Percentiles rank a stretch among this genome's conserved stretches.
Evolutionary conservation across 2,797 vertebrate genomes (phyloP).

Genomic region (Lindbergichthys nudifrons): DNA sequence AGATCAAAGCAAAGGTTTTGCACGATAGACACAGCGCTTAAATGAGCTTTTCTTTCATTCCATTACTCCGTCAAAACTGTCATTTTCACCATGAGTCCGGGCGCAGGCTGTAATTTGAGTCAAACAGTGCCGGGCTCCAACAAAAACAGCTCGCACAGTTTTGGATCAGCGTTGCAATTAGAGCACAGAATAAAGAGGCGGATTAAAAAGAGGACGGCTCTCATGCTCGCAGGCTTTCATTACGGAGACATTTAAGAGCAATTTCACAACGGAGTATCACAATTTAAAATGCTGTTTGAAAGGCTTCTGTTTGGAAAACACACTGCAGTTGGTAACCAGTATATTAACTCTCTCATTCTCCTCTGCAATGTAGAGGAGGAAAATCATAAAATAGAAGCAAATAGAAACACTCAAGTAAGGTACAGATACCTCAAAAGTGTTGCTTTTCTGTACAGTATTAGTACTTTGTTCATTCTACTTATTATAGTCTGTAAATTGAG

Average conservation of each 20-base stretch:
- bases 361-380: too few species aligned
- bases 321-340: neutral
- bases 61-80: conserved; percentile 36
- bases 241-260: neutral
- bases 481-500: neutral
- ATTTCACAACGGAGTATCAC: neutral
- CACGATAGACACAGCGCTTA: conserved; percentile 4
- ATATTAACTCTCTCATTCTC: neutral
- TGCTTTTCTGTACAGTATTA: too few species aligned
- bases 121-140: conserved; percentile 15
- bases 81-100: conserved; percentile 2
- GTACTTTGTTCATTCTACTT: too few species aligned
- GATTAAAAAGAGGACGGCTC: neutral
- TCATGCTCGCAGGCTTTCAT: conserved; percentile 19
- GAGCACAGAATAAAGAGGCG: conserved; percentile 24
- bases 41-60: conserved; percentile 19
- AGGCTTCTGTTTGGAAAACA: neutral
- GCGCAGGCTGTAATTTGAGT: conserved; percentile 39
- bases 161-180: conserved; percentile 47
- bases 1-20: neutral
- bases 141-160: conserved; percentile 29
- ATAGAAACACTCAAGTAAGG: too few species aligned
- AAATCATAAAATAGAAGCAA: too few species aligned
- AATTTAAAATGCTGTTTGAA: neutral
- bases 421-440: too few species aligned